Conservation (phyloP, 1,140 invertebrate species). For the Drosophila suzukii region DNA sequence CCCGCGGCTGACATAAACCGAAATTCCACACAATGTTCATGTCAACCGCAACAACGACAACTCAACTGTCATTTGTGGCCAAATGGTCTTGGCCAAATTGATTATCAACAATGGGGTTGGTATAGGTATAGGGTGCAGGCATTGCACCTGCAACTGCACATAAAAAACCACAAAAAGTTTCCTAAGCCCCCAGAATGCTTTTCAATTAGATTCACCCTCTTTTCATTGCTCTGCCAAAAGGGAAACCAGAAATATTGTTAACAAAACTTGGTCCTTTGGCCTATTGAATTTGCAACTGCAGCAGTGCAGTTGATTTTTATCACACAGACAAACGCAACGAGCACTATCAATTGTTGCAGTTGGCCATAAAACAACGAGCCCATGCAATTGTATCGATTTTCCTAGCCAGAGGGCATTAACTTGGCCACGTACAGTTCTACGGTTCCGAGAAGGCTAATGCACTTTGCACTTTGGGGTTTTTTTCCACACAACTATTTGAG, state of each 20-base stretch:
- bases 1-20: constrained; percentile 43
- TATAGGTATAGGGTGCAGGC: no score
- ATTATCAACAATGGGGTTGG: constrained; percentile 61
- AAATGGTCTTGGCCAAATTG: constrained; percentile 71
- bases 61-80: constrained; percentile 68
- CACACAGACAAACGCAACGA: background rate
- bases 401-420: constrained; percentile 76
- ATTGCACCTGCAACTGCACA: constrained; percentile 58
- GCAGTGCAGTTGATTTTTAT: constrained; percentile 59
- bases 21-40: constrained; percentile 65
- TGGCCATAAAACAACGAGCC: constrained; percentile 52
- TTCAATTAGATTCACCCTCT: constrained; percentile 65
- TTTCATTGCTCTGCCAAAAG: background rate
- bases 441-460: constrained; percentile 69
- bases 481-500: constrained; percentile 23
- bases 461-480: constrained; percentile 74
- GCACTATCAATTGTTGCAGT: constrained; percentile 76
- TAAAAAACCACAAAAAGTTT: constrained; percentile 43
- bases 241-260: constrained; percentile 50
- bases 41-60: constrained; percentile 58
- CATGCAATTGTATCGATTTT: constrained; percentile 79
- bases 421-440: constrained; percentile 56
- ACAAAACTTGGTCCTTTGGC: constrained; percentile 50
- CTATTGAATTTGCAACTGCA: constrained; percentile 55
- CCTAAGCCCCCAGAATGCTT: constrained; percentile 45